These are phyloP conservation scores for Ecliptopera silaceata DNA, from an alignment of 2,888 invertebrate species.

Conservation along the genomic window DNA sequence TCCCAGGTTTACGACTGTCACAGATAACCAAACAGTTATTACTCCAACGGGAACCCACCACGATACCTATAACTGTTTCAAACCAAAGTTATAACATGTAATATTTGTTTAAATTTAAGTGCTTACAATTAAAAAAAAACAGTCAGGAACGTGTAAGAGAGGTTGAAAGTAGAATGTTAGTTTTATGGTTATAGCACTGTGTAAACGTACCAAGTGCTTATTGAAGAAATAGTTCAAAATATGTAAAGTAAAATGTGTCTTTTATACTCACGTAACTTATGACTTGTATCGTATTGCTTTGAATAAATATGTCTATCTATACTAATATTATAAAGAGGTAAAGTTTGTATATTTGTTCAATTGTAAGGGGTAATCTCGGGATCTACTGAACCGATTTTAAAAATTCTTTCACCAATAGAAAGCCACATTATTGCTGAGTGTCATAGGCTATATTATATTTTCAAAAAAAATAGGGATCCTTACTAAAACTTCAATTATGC, in stretches of 20 bases:
- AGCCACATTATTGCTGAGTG: too few species aligned
- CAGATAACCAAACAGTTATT: constrained; percentile 24
- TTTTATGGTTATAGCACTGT: constrained; percentile 21
- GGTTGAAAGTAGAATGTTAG: constrained; percentile 17
- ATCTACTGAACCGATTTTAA: too few species aligned
- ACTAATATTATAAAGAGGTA: too few species aligned
- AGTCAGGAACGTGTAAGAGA: constrained; percentile 16
- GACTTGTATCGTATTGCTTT: too few species aligned
- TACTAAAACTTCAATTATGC: too few species aligned
- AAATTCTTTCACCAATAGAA: too few species aligned
- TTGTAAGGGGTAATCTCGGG: too few species aligned
- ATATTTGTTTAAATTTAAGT: constrained; percentile 40
- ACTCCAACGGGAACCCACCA: constrained; percentile 46
- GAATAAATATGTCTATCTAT: too few species aligned
- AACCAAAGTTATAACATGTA: constrained; percentile 41
- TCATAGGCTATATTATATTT: too few species aligned
- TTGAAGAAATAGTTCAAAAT: constrained; percentile 8
- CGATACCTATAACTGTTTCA: constrained; percentile 47
- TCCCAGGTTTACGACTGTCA: constrained; percentile 33
- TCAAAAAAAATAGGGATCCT: too few species aligned
- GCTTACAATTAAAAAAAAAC: constrained; percentile 33
- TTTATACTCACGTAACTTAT: too few species aligned
- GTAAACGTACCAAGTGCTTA: constrained; percentile 17
- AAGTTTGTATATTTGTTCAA: too few species aligned
- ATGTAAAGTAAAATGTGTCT: background rate